phyloP scores from a whole-genome alignment of 2,888 invertebrate genomes.

The Hybos culiciformis region DNA sequence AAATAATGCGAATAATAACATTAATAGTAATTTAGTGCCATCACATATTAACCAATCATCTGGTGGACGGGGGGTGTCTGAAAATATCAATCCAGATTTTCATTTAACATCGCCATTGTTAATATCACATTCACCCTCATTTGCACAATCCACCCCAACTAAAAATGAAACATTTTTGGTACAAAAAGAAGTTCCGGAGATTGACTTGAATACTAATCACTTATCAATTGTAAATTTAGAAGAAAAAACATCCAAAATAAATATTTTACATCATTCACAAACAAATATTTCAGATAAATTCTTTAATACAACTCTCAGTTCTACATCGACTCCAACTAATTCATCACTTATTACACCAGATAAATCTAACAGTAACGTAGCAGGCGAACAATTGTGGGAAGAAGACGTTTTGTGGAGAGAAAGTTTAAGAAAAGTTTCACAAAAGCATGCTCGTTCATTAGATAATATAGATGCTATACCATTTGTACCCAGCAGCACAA shows the following conservation, averaged over 20 bases:
- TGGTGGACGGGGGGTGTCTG: not conserved
- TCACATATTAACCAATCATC: not conserved
- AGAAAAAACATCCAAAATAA: too few species aligned
- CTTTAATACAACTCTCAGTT: not conserved
- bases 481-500: constrained; percentile 4
- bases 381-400: constrained; percentile 65
- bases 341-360: not conserved
- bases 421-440: constrained; percentile 61
- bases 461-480: constrained; percentile 58
- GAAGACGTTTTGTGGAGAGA: constrained; percentile 73
- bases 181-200: too few species aligned
- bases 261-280: too few species aligned
- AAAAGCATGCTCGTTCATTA: constrained; percentile 67
- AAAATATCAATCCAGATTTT: not conserved
- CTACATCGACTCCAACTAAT: not conserved
- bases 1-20: not conserved
- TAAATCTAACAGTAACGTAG: too few species aligned
- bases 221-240: too few species aligned
- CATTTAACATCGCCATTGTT: not conserved
- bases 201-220: too few species aligned
- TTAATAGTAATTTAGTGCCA: constrained; percentile 3
- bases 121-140: not conserved
- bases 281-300: too few species aligned
- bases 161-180: too few species aligned
- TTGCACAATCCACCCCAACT: too few species aligned